These are phyloP conservation scores for Caenorhabditis wallacei DNA, from an alignment of 2,888 invertebrate genomes.

Conservation along the genomic window DNA sequence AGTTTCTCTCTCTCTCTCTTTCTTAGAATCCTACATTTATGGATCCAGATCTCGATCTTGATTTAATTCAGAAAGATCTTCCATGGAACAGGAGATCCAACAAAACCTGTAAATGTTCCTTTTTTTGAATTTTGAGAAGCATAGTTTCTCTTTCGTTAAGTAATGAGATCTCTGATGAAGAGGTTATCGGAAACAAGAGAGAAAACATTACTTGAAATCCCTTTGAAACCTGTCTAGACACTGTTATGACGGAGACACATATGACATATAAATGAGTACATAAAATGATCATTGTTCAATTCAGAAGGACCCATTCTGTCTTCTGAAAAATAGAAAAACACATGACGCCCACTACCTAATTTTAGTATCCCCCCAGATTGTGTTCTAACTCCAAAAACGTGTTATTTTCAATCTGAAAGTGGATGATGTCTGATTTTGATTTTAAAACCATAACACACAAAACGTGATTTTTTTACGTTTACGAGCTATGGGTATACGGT, in stretches of 20 bases:
- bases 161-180: not conserved
- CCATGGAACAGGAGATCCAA: conserved; percentile 15
- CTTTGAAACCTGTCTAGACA: conserved; percentile 24
- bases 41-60: conserved; percentile 38
- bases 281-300: conserved; percentile 15
- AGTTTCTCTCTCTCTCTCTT: conserved; percentile 23
- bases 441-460: conserved; percentile 4
- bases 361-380: conserved; percentile 10
- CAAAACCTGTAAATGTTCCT: conserved; percentile 15
- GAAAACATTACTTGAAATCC: not conserved
- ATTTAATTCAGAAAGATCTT: conserved; percentile 13
- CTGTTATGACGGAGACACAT: conserved; percentile 15
- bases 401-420: not conserved
- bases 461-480: conserved; percentile 40
- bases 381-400: conserved; percentile 16
- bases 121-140: not conserved
- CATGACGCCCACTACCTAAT: conserved; percentile 31
- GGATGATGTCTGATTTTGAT: conserved; percentile 20
- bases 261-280: conserved; percentile 21
- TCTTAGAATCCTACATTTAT: not conserved
- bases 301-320: not conserved
- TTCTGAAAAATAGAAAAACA: conserved; percentile 29
- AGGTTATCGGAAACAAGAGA: not conserved
- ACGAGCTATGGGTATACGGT: conserved; percentile 19
- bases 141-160: not conserved